These are phyloP conservation scores for Cryptus armator DNA, from an alignment of 2,888 invertebrate genomes.

Conservation along the genomic window DNA sequence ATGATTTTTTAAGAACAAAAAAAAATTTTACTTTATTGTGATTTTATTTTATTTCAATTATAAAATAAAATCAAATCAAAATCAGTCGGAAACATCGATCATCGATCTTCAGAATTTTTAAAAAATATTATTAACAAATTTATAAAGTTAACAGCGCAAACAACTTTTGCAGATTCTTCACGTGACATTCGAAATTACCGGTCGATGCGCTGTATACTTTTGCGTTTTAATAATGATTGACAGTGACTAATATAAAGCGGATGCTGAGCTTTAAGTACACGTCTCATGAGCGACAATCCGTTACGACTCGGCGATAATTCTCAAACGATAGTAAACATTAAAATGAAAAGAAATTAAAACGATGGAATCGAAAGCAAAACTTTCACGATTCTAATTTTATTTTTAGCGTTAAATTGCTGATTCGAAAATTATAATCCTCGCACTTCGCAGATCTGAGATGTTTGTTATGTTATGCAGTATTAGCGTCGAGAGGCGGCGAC, in stretches of 20 bases:
- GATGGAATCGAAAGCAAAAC: slow-evolving; percentile 24
- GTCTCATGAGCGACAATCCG: too few species aligned
- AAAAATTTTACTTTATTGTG: too few species aligned
- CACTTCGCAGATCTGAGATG: too few species aligned
- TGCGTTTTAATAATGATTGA: neutral
- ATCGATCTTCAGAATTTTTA: too few species aligned
- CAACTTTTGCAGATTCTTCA: too few species aligned
- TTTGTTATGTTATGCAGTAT: neutral
- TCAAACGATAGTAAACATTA: neutral
- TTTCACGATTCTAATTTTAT: slow-evolving; percentile 30
- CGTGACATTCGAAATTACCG: too few species aligned
- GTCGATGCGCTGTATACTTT: neutral
- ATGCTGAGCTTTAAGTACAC: neutral
- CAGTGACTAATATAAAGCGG: neutral
- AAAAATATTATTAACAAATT: too few species aligned
- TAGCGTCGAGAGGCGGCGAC: neutral
- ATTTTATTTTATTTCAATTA: too few species aligned
- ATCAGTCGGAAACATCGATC: too few species aligned
- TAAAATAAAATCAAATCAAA: too few species aligned
- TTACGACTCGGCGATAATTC: neutral
- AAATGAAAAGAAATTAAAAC: neutral
- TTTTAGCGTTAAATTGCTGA: neutral
- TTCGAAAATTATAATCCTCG: neutral
- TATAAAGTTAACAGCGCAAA: too few species aligned
- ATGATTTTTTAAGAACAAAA: too few species aligned